Base-by-base conservation (phyloP, 2,113 vertebrate genomes). In the Phylloscopus trochilus region DNA sequence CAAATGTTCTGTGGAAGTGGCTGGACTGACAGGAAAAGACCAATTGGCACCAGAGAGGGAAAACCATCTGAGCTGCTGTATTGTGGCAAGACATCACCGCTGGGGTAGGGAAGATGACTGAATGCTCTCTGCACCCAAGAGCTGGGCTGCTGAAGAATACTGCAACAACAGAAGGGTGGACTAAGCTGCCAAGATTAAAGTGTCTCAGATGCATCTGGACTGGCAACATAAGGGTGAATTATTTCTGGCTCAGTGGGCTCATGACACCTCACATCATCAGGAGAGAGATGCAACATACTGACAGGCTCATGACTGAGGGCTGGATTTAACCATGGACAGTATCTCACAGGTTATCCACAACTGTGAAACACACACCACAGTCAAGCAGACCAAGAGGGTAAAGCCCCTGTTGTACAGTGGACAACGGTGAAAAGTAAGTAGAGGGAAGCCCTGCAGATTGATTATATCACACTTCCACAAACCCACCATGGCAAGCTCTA, bases 361-460 rank as follows among this genome's bases (percentile, higher is more conserved):
- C 33, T 20, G 15, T 37, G 15, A 58, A 66, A 47, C 24, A n/a
- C 0, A 0, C 19, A 28, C 23, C 0, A 1, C 27, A 52, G 19
- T 15, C 53, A 37, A 15, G 6, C 7, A 31, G 37, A 31, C 17
- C 53, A 52, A 52, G 53, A 0, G 7, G 44, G 11, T 77, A 60
- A 37, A 68, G 33, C 18, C 28, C 10, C 11, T 33, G 18, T 8
- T 44, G 15, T 33, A n/a, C 0, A 0, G 53, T 22, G 21, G 27
- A 59, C 0, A 0, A 46, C 7, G 19, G 55, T 22, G 19, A 18
- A 15, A 46, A 69, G 1, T 6, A 53, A 73, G 22, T 7, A n/a
- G 1, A 51, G 19, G 19, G 16, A 69, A 39, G 47, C 23, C 33
- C n/a, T 47, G 39, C 33, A 46, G 27, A 28, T 0, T 33, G 39